Evolutionary conservation across 2,888 invertebrate genomes (phyloP).

Genomic region (Lissocephala sabroskyi): DNA sequence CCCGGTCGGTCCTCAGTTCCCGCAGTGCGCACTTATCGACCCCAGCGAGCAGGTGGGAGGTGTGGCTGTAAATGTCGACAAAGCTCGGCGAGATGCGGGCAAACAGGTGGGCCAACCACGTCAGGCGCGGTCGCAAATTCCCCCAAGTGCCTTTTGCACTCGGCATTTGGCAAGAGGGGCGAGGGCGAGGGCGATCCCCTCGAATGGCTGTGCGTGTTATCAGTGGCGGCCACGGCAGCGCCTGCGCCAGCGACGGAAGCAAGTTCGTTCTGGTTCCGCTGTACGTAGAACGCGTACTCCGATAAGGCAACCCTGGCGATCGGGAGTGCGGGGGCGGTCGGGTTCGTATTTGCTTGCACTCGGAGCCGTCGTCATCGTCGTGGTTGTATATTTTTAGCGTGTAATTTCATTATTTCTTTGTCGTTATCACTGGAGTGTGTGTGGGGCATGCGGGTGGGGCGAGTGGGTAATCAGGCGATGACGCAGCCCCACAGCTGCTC

Average conservation of each 20-base stretch:
- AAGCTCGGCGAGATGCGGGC: background rate
- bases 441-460: too few species aligned
- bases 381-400: conserved; percentile 53
- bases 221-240: conserved; percentile 12
- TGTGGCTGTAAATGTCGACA: conserved; percentile 23
- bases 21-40: background rate
- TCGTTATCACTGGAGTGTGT: background rate
- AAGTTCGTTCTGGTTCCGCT: conserved; percentile 19
- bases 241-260: conserved; percentile 23
- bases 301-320: too few species aligned
- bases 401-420: conserved; percentile 10
- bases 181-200: too few species aligned
- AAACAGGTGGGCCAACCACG: conserved; percentile 32
- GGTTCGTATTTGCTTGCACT: conserved; percentile 51
- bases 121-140: background rate
- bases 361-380: too few species aligned
- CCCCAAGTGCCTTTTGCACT: conserved; percentile 42
- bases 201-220: conserved; percentile 8
- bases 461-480: background rate
- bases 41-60: background rate
- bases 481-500: background rate
- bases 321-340: background rate
- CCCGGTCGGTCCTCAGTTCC: background rate
- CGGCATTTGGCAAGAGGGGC: conserved; percentile 54
- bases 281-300: background rate